These are phyloP conservation scores for Pelecanoides urinatrix DNA, from an alignment of 2,113 vertebrate genomes.

Conservation along the genomic window DNA sequence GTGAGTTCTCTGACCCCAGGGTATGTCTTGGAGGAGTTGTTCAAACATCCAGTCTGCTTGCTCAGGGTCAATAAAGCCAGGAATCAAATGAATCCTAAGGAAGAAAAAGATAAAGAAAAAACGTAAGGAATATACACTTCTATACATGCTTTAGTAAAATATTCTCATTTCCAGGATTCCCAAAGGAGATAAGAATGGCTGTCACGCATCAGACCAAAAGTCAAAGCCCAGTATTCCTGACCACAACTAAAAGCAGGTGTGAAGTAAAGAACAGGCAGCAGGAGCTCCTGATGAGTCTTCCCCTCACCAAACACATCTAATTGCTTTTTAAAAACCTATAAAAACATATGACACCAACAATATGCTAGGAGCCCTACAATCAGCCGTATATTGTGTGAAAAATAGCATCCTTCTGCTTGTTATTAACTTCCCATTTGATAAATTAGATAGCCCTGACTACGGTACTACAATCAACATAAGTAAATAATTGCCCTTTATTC, in stretches of 20 bases:
- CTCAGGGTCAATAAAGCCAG: conserved; percentile 80
- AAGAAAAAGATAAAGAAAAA: background rate
- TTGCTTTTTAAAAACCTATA: background rate
- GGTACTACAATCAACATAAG: background rate
- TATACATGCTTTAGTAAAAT: background rate
- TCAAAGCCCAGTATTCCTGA: background rate
- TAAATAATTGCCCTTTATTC: background rate
- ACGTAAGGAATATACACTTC: background rate
- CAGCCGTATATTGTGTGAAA: background rate
- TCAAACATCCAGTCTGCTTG: conserved; percentile 91
- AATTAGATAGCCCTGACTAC: background rate
- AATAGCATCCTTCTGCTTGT: background rate
- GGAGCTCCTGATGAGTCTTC: background rate
- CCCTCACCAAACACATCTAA: fast-evolving
- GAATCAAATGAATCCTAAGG: conserved; percentile 80
- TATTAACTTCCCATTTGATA: background rate
- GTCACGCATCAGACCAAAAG: background rate
- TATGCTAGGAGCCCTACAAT: fast-evolving
- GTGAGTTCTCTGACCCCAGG: conserved; percentile 91
- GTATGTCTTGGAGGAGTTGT: conserved; percentile 83
- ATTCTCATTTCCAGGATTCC: background rate
- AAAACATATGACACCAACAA: background rate
- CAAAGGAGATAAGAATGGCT: background rate
- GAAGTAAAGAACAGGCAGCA: background rate
- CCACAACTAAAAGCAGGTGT: background rate